phyloP scores from a whole-genome alignment of 2,888 invertebrate species.

The Lingula anatina region DNA sequence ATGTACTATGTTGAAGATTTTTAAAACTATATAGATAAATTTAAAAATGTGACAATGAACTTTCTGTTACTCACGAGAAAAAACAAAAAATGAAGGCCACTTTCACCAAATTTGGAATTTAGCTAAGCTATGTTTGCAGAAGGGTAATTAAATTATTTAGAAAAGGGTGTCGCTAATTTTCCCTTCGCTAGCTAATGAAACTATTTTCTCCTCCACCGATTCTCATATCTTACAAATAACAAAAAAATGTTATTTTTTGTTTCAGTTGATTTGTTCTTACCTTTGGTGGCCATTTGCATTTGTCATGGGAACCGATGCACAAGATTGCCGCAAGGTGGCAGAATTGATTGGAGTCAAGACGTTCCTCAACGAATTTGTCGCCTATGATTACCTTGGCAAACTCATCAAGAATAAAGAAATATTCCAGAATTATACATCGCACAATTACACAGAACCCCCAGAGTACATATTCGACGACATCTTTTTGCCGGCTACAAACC shows the following conservation, averaged over 20 bases:
- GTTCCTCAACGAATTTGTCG: slow-evolving; percentile 87
- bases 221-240: too few relatives aligned
- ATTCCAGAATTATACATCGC: slow-evolving; percentile 15
- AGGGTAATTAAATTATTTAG: too few relatives aligned
- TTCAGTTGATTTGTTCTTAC: slow-evolving; percentile 67
- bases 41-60: too few relatives aligned
- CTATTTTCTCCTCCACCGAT: background rate
- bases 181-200: background rate
- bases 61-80: too few relatives aligned
- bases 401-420: slow-evolving; percentile 22
- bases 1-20: too few relatives aligned
- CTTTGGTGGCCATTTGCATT: slow-evolving; percentile 86
- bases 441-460: slow-evolving; percentile 15
- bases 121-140: too few relatives aligned
- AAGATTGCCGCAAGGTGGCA: slow-evolving; percentile 72
- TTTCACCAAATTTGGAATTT: too few relatives aligned
- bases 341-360: slow-evolving; percentile 84
- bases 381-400: slow-evolving; percentile 66
- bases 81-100: too few relatives aligned
- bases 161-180: too few relatives aligned
- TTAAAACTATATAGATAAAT: too few relatives aligned
- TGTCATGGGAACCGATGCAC: slow-evolving; percentile 67
- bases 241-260: slow-evolving; percentile 6
- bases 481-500: slow-evolving; percentile 14
- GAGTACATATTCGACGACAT: slow-evolving; percentile 17